Evolutionary conservation across 2,797 vertebrate species (phyloP).

Genomic region (Acomys russatus): DNA sequence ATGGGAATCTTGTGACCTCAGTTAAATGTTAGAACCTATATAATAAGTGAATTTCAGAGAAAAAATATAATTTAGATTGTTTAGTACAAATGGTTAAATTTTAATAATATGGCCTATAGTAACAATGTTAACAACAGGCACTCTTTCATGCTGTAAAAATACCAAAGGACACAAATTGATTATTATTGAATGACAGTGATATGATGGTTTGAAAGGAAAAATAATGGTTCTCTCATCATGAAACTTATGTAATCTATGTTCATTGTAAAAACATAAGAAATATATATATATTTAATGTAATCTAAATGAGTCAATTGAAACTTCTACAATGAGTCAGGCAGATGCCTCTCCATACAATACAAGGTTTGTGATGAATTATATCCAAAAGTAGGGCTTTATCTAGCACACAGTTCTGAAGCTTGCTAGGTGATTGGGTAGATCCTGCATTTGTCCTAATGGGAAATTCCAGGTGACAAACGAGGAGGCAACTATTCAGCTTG

Average conservation of each 20-base stretch:
- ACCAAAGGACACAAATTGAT: neutral
- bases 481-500: neutral
- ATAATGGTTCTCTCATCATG: neutral
- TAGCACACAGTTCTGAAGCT: neutral
- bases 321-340: neutral
- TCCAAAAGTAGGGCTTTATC: neutral
- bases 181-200: neutral
- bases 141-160: neutral
- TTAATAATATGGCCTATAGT: conserved; percentile 11
- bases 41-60: neutral
- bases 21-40: neutral
- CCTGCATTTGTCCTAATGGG: neutral
- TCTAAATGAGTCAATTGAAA: neutral
- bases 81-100: neutral
- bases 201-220: neutral
- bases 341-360: neutral
- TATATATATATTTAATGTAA: neutral
- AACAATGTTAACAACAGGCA: neutral
- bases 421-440: neutral
- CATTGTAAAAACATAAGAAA: conserved; percentile 18
- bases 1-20: fast-evolving
- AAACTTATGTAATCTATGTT: neutral
- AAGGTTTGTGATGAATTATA: neutral
- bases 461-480: neutral
- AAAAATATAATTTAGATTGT: neutral